Conservation (phyloP, 2,888 invertebrate species). For the Chrysotoxum bicinctum region DNA sequence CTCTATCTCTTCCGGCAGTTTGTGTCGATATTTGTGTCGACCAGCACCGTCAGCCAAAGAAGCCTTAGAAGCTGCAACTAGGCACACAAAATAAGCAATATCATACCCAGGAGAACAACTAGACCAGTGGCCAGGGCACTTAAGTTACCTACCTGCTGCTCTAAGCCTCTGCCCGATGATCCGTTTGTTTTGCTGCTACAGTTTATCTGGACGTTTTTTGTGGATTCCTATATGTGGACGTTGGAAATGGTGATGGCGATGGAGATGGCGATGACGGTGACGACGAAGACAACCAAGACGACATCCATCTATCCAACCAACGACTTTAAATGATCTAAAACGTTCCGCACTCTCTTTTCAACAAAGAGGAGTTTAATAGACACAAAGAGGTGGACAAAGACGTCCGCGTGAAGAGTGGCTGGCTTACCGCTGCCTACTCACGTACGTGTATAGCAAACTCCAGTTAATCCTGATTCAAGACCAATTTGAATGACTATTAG, state of each 20-base stretch:
- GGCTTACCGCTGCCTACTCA: slow-evolving; percentile 14
- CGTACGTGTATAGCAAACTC: neutral
- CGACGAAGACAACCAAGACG: slow-evolving; percentile 14
- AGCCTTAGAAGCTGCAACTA: slow-evolving; percentile 28
- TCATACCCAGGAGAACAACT: slow-evolving; percentile 42
- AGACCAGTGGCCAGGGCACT: slow-evolving; percentile 65
- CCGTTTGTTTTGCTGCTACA: slow-evolving; percentile 60
- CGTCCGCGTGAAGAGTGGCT: slow-evolving; percentile 8
- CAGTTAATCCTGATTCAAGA: slow-evolving; percentile 64
- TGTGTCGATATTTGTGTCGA: slow-evolving; percentile 68
- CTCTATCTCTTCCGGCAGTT: slow-evolving; percentile 71
- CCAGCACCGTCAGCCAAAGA: slow-evolving; percentile 34
- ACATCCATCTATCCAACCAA: slow-evolving; percentile 50
- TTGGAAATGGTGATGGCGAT: neutral
- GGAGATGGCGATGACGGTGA: neutral
- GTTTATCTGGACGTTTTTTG: slow-evolving; percentile 48
- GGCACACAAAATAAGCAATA: slow-evolving; percentile 27
- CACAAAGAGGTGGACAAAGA: slow-evolving; percentile 36
- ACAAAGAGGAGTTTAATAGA: slow-evolving; percentile 41
- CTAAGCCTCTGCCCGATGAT: slow-evolving; percentile 42
- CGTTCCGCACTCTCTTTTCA: slow-evolving; percentile 38
- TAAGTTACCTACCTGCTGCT: slow-evolving; percentile 67
- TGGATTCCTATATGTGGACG: slow-evolving; percentile 11
- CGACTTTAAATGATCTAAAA: slow-evolving; percentile 62
- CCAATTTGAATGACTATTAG: slow-evolving; percentile 75